Percentiles rank a stretch among this genome's conserved stretches.
phyloP scores from a whole-genome alignment of 2,888 invertebrate species.

The Rhabditoides inermis region DNA sequence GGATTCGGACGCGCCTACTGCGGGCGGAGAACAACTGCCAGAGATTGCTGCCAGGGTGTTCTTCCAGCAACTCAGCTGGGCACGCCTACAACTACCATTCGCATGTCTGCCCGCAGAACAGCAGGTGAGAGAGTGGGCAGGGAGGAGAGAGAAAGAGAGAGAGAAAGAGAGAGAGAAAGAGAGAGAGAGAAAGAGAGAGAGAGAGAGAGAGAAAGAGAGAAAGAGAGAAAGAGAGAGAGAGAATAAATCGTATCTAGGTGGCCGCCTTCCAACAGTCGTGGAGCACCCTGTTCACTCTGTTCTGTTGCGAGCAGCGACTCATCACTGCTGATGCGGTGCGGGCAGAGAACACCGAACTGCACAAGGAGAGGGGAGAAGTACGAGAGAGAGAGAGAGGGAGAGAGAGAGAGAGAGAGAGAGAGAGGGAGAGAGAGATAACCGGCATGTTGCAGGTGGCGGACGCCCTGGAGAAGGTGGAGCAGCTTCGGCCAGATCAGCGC shows the following conservation, averaged over 20 bases:
- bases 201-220: too few relatives aligned
- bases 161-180: too few relatives aligned
- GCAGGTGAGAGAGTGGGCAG: too few relatives aligned
- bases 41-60: constrained; percentile 24
- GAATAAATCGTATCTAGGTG: constrained; percentile 7
- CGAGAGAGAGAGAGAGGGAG: background rate
- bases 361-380: constrained; percentile 15
- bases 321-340: constrained; percentile 12
- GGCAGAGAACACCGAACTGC: background rate
- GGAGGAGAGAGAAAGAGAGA: too few relatives aligned
- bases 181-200: too few relatives aligned
- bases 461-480: constrained; percentile 21
- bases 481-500: constrained; percentile 21
- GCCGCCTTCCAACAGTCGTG: constrained; percentile 20
- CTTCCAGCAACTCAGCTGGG: constrained; percentile 18
- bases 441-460: constrained; percentile 11
- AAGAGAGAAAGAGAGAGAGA: too few relatives aligned
- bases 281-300: constrained; percentile 17
- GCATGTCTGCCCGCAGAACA: constrained; percentile 13
- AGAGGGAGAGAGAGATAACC: background rate
- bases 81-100: constrained; percentile 13
- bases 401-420: background rate
- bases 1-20: constrained; percentile 9
- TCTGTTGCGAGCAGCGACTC: constrained; percentile 10
- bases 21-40: background rate